Conservation (phyloP, 1,140 invertebrate species). For the Trichomalopsis sarcophagae region DNA sequence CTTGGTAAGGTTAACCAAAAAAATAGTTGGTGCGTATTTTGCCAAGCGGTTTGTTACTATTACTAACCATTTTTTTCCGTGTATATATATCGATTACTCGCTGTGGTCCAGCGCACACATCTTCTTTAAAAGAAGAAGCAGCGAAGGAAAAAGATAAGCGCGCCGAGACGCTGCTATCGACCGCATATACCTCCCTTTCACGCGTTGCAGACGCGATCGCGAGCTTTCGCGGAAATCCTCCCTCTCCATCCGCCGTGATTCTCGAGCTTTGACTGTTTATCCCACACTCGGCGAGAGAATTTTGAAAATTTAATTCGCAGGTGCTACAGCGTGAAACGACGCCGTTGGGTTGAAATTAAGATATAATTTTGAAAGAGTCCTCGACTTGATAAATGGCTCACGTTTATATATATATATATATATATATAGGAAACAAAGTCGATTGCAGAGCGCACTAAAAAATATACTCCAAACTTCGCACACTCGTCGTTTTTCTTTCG, state of each 20-base stretch:
- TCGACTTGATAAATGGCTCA: too few relatives aligned
- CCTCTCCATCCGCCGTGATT: constrained; percentile 45
- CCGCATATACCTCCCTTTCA: background rate
- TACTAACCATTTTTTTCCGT: too few relatives aligned
- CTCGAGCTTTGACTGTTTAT: constrained; percentile 15
- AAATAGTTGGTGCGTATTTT: too few relatives aligned
- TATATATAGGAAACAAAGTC: background rate
- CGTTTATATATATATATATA: background rate
- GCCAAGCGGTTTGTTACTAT: too few relatives aligned
- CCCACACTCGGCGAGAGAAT: background rate
- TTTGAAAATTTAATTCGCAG: constrained; percentile 20
- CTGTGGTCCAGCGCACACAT: constrained; percentile 9
- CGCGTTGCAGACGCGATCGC: constrained; percentile 13
- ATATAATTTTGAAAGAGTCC: background rate
- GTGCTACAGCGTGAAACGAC: too few relatives aligned
- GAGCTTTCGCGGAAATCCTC: constrained; percentile 59
- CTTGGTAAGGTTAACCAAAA: too few relatives aligned
- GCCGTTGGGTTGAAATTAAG: too few relatives aligned
- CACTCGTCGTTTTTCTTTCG: background rate
- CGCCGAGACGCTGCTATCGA: constrained; percentile 36
- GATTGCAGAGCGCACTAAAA: background rate
- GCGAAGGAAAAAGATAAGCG: constrained; percentile 18
- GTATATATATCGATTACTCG: constrained; percentile 23
- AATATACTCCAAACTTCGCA: background rate
- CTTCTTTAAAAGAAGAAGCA: constrained; percentile 41